phyloP scores from a whole-genome alignment of 1,140 invertebrate genomes.

The Drosophila mayri region DNA sequence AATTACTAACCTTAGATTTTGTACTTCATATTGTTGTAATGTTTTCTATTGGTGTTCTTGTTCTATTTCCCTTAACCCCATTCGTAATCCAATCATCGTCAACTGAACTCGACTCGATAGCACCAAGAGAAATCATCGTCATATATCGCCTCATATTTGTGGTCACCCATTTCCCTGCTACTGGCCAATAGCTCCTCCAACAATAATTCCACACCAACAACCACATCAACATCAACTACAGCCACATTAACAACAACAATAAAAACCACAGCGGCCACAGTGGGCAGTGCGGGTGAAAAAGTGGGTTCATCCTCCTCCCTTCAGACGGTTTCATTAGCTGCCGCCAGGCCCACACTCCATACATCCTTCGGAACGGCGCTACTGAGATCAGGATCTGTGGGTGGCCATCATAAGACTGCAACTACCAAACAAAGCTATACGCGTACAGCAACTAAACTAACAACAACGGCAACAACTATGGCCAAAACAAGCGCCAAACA shows the following conservation, averaged over 20 bases:
- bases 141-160: constrained; percentile 73
- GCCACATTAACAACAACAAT: constrained; percentile 34
- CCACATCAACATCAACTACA: constrained; percentile 34
- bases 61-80: constrained; percentile 34
- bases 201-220: constrained; percentile 32
- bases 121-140: constrained; percentile 72
- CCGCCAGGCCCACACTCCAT: constrained; percentile 25
- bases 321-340: constrained; percentile 52
- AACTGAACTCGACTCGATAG: constrained; percentile 38
- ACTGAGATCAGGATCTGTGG: constrained; percentile 26
- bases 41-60: constrained; percentile 58
- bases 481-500: constrained; percentile 37
- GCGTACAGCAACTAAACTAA: constrained; percentile 21
- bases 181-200: constrained; percentile 33
- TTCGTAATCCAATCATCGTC: constrained; percentile 19
- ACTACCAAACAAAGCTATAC: constrained; percentile 18
- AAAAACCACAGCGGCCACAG: constrained; percentile 27
- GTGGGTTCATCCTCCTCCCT: constrained; percentile 26
- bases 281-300: constrained; percentile 22
- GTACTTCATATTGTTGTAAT: constrained; percentile 31
- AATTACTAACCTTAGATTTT: constrained; percentile 2
- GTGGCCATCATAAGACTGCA: constrained; percentile 38
- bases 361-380: constrained; percentile 8
- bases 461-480: constrained; percentile 20
- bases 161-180: constrained; percentile 61